Evolutionary conservation across 1,140 invertebrate genomes (phyloP).

Genomic region (Zeugodacus cucurbitae): DNA sequence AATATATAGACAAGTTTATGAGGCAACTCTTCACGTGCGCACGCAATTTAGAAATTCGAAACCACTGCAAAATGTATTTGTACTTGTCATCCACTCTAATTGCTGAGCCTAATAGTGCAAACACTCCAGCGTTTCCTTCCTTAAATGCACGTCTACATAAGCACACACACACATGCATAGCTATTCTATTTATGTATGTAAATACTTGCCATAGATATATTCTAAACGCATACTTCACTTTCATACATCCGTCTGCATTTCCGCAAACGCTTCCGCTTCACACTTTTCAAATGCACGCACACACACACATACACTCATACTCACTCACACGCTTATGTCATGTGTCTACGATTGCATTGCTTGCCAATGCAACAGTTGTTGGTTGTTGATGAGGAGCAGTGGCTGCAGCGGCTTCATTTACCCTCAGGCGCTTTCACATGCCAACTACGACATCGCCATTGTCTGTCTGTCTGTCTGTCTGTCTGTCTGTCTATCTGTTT

Average conservation of each 20-base stretch:
- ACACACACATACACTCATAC: too few species aligned
- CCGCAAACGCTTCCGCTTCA: background rate
- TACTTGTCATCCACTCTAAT: constrained; percentile 4
- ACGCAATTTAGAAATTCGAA: background rate
- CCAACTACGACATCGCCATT: background rate
- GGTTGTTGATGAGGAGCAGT: background rate
- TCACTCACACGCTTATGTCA: background rate
- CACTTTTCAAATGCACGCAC: background rate
- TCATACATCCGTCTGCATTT: constrained; percentile 16
- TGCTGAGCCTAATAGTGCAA: constrained; percentile 18
- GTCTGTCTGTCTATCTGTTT: background rate
- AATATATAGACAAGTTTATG: too few species aligned
- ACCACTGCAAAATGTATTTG: background rate
- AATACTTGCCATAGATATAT: background rate
- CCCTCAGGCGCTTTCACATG: background rate
- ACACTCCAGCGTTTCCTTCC: background rate
- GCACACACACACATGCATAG: background rate
- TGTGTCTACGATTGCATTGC: background rate
- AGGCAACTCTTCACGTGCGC: background rate
- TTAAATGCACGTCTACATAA: background rate
- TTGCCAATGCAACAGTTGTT: constrained; percentile 14
- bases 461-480: background rate
- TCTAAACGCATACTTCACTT: background rate
- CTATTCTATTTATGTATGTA: background rate
- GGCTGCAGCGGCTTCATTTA: background rate